Evolutionary conservation across 2,888 invertebrate genomes (phyloP).

Genomic region (Phortica okadai): DNA sequence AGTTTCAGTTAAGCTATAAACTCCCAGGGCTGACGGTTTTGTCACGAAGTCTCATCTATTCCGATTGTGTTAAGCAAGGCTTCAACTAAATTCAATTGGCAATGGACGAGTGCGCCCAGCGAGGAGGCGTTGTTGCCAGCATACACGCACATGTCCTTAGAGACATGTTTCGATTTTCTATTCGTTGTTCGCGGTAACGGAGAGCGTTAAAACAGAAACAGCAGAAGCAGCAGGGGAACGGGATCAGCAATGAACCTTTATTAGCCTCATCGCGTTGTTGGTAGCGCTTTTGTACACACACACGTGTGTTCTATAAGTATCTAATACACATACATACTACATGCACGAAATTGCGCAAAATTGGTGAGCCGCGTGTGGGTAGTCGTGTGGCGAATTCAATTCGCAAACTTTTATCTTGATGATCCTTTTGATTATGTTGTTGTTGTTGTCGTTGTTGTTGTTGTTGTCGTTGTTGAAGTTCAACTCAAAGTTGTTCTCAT

Average conservation of each 20-base stretch:
- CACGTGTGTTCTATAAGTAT: conserved; percentile 1
- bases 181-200: conserved; percentile 20
- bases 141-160: conserved; percentile 24
- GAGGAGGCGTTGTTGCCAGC: conserved; percentile 21
- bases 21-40: background rate
- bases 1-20: conserved; percentile 17
- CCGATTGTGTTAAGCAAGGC: background rate
- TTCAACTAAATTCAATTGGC: conserved; percentile 1
- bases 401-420: conserved; percentile 66
- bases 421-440: conserved; percentile 55
- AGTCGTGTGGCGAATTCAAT: conserved; percentile 74
- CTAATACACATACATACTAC: conserved; percentile 28
- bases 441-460: conserved; percentile 25
- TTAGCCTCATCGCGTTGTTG: conserved; percentile 64
- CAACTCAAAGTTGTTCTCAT: too few species aligned
- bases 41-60: background rate
- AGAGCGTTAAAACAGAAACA: background rate
- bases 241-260: conserved; percentile 46
- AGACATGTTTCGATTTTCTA: conserved; percentile 22
- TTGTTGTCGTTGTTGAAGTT: background rate
- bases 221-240: conserved; percentile 45
- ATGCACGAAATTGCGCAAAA: conserved; percentile 65
- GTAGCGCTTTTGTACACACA: conserved; percentile 21
- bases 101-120: conserved; percentile 36
- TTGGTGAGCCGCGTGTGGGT: conserved; percentile 73